Evolutionary conservation across 2,797 vertebrate genomes (phyloP).

Genomic region (Dicrostonyx torquatus): DNA sequence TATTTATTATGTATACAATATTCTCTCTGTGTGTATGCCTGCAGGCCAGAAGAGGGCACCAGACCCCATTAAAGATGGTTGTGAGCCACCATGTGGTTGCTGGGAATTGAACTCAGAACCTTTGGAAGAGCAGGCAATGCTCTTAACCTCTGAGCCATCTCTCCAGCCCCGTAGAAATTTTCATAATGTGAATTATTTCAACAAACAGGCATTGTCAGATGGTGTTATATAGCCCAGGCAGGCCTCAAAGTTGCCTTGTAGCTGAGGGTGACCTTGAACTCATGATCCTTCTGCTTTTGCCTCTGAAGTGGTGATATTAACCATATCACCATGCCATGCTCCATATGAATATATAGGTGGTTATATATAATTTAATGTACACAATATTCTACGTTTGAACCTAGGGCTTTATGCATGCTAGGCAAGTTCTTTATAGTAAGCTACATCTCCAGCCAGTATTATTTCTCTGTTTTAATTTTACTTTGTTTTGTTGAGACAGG

Average conservation of each 20-base stretch:
- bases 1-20: too few relatives aligned
- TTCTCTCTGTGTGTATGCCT: too few relatives aligned
- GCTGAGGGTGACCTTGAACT: neutral
- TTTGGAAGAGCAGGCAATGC: too few relatives aligned
- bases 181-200: neutral
- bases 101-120: too few relatives aligned
- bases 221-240: neutral
- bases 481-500: too few relatives aligned
- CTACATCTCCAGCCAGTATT: neutral
- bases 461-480: neutral
- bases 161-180: slow-evolving; percentile 49
- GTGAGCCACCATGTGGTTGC: too few relatives aligned
- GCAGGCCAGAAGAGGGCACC: too few relatives aligned
- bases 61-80: too few relatives aligned
- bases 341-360: neutral
- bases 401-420: neutral
- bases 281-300: neutral
- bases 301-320: neutral
- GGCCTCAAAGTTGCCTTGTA: neutral
- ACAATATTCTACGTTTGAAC: neutral
- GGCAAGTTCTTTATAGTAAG: neutral
- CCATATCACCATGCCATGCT: neutral
- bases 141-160: too few relatives aligned
- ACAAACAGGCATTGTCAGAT: neutral
- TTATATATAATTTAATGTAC: neutral